phyloP scores from a whole-genome alignment of 1,140 invertebrate genomes.

The Listronotus oregonensis region DNA sequence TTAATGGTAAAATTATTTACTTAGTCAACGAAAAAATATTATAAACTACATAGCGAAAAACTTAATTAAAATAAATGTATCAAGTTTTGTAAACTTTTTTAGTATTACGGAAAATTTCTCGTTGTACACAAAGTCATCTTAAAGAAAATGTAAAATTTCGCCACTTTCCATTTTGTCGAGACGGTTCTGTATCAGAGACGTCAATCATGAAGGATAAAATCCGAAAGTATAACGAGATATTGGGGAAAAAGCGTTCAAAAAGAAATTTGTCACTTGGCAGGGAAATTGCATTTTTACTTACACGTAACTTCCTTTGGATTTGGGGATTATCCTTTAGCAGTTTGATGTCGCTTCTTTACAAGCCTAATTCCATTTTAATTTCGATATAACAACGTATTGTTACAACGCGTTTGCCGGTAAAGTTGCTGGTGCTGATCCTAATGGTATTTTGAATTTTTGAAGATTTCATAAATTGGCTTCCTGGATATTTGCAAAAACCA shows the following conservation, averaged over 20 bases:
- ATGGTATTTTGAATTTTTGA: no score
- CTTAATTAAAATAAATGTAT: no score
- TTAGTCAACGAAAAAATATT: no score
- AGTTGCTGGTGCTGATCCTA: no score
- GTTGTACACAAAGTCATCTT: no score
- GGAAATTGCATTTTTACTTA: slow-evolving; percentile 40
- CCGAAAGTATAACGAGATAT: slow-evolving; percentile 36
- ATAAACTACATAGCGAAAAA: no score
- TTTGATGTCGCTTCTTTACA: slow-evolving; percentile 28
- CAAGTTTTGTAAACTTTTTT: no score
- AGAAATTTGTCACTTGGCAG: slow-evolving; percentile 36
- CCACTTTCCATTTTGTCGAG: slow-evolving; percentile 6
- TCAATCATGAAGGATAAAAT: slow-evolving; percentile 28
- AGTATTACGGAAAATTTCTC: no score
- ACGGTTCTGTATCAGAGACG: slow-evolving; percentile 23
- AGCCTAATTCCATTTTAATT: slow-evolving; percentile 39
- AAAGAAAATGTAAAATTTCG: neutral
- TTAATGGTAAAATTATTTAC: no score
- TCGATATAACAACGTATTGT: slow-evolving; percentile 17
- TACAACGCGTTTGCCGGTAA: neutral
- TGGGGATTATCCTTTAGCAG: slow-evolving; percentile 35
- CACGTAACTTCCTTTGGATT: slow-evolving; percentile 29
- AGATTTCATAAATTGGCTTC: no score
- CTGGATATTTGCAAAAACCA: no score
- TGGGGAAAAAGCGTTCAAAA: slow-evolving; percentile 35